Evolutionary conservation across 2,113 vertebrate species (phyloP).

Genomic region (Athene cunicularia): DNA sequence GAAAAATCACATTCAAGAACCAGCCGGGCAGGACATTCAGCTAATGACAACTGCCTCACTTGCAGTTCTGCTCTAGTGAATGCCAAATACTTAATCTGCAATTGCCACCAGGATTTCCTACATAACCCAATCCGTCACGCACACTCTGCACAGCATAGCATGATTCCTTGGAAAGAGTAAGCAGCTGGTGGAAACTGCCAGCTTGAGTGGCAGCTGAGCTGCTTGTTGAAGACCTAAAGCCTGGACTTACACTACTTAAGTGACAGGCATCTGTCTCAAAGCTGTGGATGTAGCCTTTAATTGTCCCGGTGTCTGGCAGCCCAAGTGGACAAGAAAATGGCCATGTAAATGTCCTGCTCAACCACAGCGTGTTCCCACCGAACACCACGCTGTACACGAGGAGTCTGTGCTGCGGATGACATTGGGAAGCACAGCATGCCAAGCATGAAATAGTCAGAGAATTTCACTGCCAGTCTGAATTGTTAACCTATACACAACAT

Average conservation of each 20-base stretch:
- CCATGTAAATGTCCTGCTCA: neutral
- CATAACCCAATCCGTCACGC: neutral
- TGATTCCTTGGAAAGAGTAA: accelerated
- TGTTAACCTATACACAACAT: too few species aligned
- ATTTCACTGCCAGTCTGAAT: neutral
- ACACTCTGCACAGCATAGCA: neutral
- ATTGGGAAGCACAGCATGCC: neutral
- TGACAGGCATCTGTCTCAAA: neutral
- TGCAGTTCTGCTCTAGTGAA: neutral
- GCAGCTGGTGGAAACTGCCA: neutral
- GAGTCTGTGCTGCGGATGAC: accelerated
- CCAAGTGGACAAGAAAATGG: neutral
- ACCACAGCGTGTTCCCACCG: accelerated
- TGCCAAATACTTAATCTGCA: neutral
- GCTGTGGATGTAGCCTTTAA: neutral
- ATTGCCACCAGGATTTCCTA: neutral
- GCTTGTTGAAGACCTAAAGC: neutral
- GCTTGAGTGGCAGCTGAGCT: neutral
- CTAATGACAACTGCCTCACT: neutral
- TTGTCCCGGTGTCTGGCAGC: neutral
- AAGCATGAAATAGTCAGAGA: neutral
- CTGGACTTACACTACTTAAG: neutral
- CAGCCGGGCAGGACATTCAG: neutral
- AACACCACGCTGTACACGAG: accelerated
- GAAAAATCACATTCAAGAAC: neutral